Evolutionary conservation across 2,113 vertebrate species (phyloP).

Genomic region (Cardinalis cardinalis): DNA sequence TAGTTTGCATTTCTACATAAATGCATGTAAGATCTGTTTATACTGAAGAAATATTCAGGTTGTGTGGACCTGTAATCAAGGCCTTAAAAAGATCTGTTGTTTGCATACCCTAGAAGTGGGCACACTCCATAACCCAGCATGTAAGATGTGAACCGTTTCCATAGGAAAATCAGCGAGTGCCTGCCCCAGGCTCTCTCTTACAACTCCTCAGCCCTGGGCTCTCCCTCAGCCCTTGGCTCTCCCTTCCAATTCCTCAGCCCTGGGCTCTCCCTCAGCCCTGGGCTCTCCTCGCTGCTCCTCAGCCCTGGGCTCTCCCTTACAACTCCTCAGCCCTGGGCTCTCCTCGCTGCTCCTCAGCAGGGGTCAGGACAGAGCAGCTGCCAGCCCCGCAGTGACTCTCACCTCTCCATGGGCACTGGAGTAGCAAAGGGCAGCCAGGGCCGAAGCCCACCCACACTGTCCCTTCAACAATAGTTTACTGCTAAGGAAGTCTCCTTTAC

Average conservation of each 20-base stretch:
- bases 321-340: too few relatives aligned
- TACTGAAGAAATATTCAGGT: background rate
- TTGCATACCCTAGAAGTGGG: background rate
- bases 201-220: too few relatives aligned
- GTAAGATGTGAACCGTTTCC: background rate
- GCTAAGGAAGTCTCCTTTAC: background rate
- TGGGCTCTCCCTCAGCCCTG: too few relatives aligned
- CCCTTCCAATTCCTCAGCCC: too few relatives aligned
- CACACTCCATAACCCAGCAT: background rate
- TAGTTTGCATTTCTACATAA: background rate
- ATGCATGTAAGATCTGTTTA: background rate
- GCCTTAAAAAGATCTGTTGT: background rate
- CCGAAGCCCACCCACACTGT: too few relatives aligned
- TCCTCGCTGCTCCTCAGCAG: too few relatives aligned
- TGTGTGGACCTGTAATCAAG: background rate
- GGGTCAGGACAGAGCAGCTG: background rate
- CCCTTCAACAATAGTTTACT: background rate
- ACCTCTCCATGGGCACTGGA: fast-evolving
- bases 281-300: background rate
- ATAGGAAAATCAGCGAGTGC: background rate
- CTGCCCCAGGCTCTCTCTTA: background rate
- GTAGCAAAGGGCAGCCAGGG: background rate
- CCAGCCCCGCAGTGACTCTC: background rate
- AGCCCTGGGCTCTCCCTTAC: too few relatives aligned
- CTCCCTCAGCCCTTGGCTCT: background rate